Evolutionary conservation across 2,113 vertebrate species (phyloP).

Genomic region (Psettodes erumei): DNA sequence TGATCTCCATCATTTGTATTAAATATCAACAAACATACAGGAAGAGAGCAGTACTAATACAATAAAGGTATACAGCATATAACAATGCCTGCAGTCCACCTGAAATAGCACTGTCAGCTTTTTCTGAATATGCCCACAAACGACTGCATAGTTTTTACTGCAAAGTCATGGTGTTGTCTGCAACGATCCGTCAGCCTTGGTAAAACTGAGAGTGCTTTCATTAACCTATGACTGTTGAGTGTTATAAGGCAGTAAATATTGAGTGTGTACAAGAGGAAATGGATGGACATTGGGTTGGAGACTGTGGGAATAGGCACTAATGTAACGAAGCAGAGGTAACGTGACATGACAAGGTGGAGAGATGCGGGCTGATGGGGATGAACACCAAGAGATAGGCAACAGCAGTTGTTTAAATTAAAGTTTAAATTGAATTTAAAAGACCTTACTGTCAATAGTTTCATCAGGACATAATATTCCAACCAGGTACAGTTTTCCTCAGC

Average conservation of each 20-base stretch:
- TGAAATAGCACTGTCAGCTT: no score
- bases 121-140: no score
- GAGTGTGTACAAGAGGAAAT: conserved; percentile 3
- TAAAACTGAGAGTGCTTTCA: conserved; percentile 21
- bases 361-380: background rate
- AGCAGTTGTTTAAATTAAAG: no score
- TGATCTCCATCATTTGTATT: conserved; percentile 5
- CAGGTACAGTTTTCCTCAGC: no score
- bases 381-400: background rate
- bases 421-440: no score
- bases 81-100: background rate
- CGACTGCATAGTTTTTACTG: no score
- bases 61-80: background rate
- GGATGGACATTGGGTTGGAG: conserved; percentile 16
- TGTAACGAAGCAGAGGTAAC: background rate
- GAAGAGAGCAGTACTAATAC: background rate
- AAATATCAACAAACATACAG: background rate
- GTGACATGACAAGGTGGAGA: background rate
- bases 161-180: conserved; percentile 23
- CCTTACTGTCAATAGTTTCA: no score
- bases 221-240: conserved; percentile 2
- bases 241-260: conserved; percentile 10
- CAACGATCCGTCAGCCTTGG: conserved; percentile 21
- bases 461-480: no score
- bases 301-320: background rate